phyloP scores from a whole-genome alignment of 2,797 vertebrate species.

The Carcharodon carcharias region DNA sequence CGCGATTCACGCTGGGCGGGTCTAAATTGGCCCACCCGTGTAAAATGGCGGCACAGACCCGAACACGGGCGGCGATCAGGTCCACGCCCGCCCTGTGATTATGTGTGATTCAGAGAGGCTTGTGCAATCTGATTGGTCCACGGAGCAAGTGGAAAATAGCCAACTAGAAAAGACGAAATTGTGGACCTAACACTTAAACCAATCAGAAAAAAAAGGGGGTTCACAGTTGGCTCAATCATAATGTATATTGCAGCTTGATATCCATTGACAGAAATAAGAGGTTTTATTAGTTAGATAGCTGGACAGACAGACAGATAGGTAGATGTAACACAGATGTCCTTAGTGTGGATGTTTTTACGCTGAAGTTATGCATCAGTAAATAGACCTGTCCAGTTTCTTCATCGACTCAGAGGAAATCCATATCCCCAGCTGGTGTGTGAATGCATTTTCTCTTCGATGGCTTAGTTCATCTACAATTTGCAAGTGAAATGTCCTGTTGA shows the following conservation, averaged over 20 bases:
- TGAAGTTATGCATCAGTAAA: not conserved
- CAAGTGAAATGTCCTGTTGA: not conserved
- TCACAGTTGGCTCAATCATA: not conserved
- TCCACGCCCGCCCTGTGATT: too few relatives aligned
- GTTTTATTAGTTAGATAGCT: too few relatives aligned
- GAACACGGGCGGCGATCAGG: too few relatives aligned
- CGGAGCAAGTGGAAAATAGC: too few relatives aligned
- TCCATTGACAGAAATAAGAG: not conserved
- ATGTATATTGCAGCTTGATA: not conserved
- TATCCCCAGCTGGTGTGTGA: not conserved
- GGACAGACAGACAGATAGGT: not conserved
- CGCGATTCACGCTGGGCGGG: too few relatives aligned
- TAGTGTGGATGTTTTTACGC: not conserved
- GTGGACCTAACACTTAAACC: not conserved
- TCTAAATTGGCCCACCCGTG: too few relatives aligned
- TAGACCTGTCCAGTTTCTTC: not conserved
- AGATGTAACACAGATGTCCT: not conserved
- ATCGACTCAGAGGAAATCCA: not conserved
- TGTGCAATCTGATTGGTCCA: too few relatives aligned
- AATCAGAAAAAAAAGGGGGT: not conserved
- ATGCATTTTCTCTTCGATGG: not conserved
- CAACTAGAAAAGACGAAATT: too few relatives aligned
- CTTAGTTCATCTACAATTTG: slow-evolving; percentile 7
- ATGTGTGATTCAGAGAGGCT: too few relatives aligned
- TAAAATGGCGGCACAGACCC: too few relatives aligned